A percentile compares a stretch with the other conserved stretches of the same genome.
These are phyloP conservation scores for Ceyx cyanopectus DNA, from an alignment of 2,113 vertebrate species.

Conservation along the genomic window DNA sequence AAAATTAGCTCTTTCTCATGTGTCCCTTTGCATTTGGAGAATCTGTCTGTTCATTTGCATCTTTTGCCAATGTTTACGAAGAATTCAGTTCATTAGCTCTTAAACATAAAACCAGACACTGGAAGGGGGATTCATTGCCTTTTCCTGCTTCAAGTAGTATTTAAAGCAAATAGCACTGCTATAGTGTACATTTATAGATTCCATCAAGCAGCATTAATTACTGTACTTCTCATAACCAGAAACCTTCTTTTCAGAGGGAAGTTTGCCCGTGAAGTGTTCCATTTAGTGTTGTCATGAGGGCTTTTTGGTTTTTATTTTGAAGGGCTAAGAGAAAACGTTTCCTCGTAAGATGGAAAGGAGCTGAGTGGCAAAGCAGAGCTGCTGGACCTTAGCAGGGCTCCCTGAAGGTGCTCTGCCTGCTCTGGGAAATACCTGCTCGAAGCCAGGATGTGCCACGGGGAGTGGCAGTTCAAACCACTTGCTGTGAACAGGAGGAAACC, in stretches of 20 bases:
- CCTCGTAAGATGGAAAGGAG: conserved; percentile 56
- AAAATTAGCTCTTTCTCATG: conserved; percentile 84
- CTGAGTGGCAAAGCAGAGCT: background rate
- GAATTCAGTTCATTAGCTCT: conserved; percentile 82
- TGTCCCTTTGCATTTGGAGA: conserved; percentile 79
- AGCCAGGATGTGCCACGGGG: conserved; percentile 43
- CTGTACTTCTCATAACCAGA: conserved; percentile 63
- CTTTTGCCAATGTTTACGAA: conserved; percentile 79
- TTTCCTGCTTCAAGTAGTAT: conserved; percentile 69
- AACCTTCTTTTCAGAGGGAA: conserved; percentile 27
- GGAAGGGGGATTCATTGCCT: conserved; percentile 74
- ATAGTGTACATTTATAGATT: conserved; percentile 74
- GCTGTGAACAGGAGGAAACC: conserved; percentile 35
- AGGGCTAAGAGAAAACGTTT: conserved; percentile 60
- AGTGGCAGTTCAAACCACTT: conserved; percentile 38
- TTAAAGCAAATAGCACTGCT: conserved; percentile 76
- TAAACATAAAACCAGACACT: conserved; percentile 76
- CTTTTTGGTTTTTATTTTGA: background rate
- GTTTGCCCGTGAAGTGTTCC: conserved; percentile 33
- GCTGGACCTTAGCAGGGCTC: conserved; percentile 53
- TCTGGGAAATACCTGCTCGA: conserved; percentile 72
- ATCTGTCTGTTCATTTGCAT: conserved; percentile 78
- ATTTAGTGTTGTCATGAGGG: background rate
- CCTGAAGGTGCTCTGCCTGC: conserved; percentile 40
- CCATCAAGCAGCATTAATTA: conserved; percentile 76